phyloP scores from a whole-genome alignment of 2,113 vertebrate species.

The Perca schrenkii region DNA sequence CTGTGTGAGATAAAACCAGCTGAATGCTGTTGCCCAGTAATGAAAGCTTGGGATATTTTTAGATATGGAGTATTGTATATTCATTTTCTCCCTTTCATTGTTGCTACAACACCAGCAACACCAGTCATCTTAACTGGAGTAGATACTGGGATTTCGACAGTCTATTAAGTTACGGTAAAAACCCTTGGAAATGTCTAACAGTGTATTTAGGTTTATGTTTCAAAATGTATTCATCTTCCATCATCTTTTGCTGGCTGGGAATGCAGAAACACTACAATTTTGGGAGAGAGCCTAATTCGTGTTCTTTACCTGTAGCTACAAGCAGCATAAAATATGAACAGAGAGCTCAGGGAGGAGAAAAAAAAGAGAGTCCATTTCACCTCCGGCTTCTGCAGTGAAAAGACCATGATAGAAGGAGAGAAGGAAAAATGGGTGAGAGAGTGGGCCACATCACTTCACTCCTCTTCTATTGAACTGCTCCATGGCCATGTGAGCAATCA shows the following conservation, averaged over 20 bases:
- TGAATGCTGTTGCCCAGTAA: neutral
- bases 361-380: neutral
- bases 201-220: constrained; percentile 10
- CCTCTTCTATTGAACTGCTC: neutral
- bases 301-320: constrained; percentile 20
- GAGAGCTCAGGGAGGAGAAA: neutral
- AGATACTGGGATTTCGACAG: neutral
- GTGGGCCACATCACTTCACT: neutral
- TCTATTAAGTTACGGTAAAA: neutral
- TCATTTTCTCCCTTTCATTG: constrained; percentile 12
- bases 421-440: neutral
- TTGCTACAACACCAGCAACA: neutral
- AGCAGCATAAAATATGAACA: constrained; percentile 11
- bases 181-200: neutral
- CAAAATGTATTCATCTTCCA: neutral
- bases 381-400: constrained; percentile 10
- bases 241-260: neutral
- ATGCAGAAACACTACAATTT: neutral
- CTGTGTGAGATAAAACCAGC: constrained; percentile 31
- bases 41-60: constrained; percentile 56
- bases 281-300: constrained; percentile 11
- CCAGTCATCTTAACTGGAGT: neutral
- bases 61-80: constrained; percentile 20
- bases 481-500: no score
- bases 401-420: neutral